Conservation (phyloP, 2,113 vertebrate genomes). For the Pycnonotus jocosus region DNA sequence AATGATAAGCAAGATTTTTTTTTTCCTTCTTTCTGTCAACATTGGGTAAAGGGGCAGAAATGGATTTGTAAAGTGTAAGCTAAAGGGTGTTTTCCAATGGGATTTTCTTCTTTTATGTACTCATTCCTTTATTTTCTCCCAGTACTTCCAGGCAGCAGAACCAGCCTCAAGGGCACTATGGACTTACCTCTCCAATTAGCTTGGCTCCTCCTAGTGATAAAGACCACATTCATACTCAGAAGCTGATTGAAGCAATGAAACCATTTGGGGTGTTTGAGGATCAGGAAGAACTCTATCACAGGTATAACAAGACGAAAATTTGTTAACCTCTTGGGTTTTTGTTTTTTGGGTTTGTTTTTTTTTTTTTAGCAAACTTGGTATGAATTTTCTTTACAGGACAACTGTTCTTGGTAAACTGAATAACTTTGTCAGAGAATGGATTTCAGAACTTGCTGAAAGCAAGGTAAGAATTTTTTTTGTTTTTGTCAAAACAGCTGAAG, state of each 20-base stretch:
- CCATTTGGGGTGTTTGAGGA: conserved; percentile 96
- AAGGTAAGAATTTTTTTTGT: conserved; percentile 77
- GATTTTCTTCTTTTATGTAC: background rate
- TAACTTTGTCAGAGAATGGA: conserved; percentile 94
- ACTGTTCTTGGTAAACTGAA: conserved; percentile 89
- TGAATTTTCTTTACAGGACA: conserved; percentile 70
- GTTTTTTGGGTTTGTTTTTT: background rate
- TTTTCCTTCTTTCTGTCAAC: background rate
- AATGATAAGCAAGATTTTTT: background rate
- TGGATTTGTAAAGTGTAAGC: background rate
- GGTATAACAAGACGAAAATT: conserved; percentile 69
- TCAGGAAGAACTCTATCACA: conserved; percentile 88
- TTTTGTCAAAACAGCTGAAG: background rate
- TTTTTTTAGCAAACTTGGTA: background rate
- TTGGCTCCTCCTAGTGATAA: conserved; percentile 85
- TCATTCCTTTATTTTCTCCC: conserved; percentile 19
- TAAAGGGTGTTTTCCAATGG: background rate
- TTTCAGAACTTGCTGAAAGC: conserved; percentile 87
- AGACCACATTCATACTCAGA: conserved; percentile 87
- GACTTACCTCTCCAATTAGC: conserved; percentile 93
- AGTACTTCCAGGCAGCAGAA: conserved; percentile 75
- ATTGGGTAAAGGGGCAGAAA: background rate
- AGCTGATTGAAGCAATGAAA: conserved; percentile 90
- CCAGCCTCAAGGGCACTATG: conserved; percentile 83
- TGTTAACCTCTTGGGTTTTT: background rate